Base-by-base conservation (phyloP, 2,113 vertebrate genomes). In the Otis tarda region DNA sequence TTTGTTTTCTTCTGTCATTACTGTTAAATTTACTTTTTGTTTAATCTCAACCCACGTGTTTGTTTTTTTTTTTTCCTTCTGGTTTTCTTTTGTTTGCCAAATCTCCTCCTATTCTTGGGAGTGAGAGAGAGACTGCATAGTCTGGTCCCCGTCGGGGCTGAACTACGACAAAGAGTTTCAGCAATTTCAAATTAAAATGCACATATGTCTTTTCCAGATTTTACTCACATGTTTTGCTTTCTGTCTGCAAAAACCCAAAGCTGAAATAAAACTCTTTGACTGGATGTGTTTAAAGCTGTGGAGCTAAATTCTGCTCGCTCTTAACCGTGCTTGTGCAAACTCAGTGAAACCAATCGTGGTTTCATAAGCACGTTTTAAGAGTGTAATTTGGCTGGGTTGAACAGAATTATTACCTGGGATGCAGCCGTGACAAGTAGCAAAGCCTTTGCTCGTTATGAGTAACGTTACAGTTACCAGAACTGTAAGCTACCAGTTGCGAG, bases 321-420 rank as follows among this genome's bases (percentile, higher is more conserved):
- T 19, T 71, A 20, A 20, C 64, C 0, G 0, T 84, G 89, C 84
- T 85, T 74, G 81, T 91, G 87, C 80, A 89, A 95, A 61, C 74
- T 63, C 74, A 16, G 91, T 70, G 78, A 94, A 94, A 83, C 64
- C 81, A 55, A 6, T 12, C 53, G 74, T 0, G 3, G 78, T 95
- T 97, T 94, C 89, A 43, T 65, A 71, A 92, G 83, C 91, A 85
- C 11, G 3, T 94, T 94, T 95, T 77, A 91, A 83, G 84, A 63
- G 89, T 35, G 70, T 39, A 92, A 70, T 97, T 96, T 96, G 93
- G 70, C 94, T 79, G 68, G 77, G 91, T 59, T 64, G 93, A 86
- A 14, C 94, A 95, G 97, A 98, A 94, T 97, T 97, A 97, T 97
- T 96, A 95, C 95, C 88, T 78, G 88, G 53, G 70, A 69, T 83